phyloP scores from a whole-genome alignment of 2,797 vertebrate species.

The Halcyon leucocephala region DNA sequence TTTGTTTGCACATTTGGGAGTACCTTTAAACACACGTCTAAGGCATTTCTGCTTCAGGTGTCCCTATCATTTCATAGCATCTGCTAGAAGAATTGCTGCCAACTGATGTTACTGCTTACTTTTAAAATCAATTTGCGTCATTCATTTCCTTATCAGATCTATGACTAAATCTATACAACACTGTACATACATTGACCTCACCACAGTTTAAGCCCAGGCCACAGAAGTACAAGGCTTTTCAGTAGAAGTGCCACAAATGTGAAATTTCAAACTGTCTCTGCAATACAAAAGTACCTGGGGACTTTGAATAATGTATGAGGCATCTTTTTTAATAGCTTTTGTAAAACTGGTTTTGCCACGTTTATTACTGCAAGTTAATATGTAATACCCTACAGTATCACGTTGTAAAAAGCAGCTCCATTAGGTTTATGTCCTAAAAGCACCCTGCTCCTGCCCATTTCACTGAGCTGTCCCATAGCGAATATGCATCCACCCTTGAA shows the following conservation, averaged over 20 bases:
- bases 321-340: background rate
- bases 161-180: background rate
- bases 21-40: background rate
- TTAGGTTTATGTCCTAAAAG: background rate
- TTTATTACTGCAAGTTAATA: conserved; percentile 40
- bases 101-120: background rate
- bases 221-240: background rate
- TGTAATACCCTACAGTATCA: background rate
- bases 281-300: background rate
- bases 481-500: background rate
- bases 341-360: conserved; percentile 55
- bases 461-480: background rate
- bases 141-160: background rate
- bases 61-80: background rate
- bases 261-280: background rate
- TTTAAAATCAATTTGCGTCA: background rate
- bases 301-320: background rate
- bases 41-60: background rate
- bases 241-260: background rate
- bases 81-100: background rate
- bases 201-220: background rate
- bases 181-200: background rate
- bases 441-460: background rate
- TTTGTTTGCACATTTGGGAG: background rate
- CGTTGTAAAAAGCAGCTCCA: background rate